Base-by-base conservation (phyloP, 2,113 vertebrate genomes). In the Clarias batrachus region DNA sequence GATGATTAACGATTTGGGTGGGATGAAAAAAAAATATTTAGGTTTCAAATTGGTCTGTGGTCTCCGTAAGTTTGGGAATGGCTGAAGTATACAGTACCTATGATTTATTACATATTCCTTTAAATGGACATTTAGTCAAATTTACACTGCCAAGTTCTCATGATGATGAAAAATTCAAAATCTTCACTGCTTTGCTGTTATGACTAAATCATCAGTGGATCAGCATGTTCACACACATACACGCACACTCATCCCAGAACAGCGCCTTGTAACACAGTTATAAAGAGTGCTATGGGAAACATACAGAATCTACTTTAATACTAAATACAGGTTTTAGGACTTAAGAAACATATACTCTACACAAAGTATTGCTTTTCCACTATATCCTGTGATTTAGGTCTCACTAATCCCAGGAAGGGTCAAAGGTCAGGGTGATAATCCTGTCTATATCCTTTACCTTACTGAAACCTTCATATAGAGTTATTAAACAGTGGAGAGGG, bases 281-380 rank as follows among this genome's bases (percentile, higher is more conserved):
- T 30, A 16, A 71, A 33, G 48, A n/a, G n/a, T 83, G 63, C 37
- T 9, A 56, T 83, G 65, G n/a, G 81, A 83, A 82, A 70, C 37
- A 21, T 73, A 10, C 10, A 13, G 21, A 25, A 21, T 74, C 41
- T 14, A 8, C 73, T 59, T 48, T 52, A 66, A 82, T 63, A 48
- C 66, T 21, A 41, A 62, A 48, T 65, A 41, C 60, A 78, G 74
- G 27, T 25, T 66, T 66, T n/a, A 54, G 25, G n/a, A 56, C 25
- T 27, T 65, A 65, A 48, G 25, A 30, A 68, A n/a, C 13, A 21
- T 27, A 27, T 83, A 54, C 25, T 13, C 63, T 68, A 3, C 4
- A 52, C 21, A 12, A 83, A 68, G 30, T 83, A 68, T 30, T 23
- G 25, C 27, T 56, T 70, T 21, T 83, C 60, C 63, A 30, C 62